phyloP scores from a whole-genome alignment of 2,888 invertebrate genomes.

The Balanococcus diminutus region DNA sequence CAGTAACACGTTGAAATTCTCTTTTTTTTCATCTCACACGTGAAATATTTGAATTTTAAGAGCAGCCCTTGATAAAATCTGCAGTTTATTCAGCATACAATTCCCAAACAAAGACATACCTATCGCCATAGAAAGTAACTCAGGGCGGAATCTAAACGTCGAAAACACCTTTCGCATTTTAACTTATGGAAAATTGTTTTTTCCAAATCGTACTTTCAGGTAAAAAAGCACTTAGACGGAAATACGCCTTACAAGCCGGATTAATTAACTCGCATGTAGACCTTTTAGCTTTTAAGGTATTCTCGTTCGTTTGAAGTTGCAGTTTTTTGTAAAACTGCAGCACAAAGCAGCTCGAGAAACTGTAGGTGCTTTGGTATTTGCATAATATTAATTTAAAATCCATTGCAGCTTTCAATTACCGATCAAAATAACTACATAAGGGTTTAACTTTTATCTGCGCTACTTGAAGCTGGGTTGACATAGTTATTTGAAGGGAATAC shows the following conservation, averaged over 20 bases:
- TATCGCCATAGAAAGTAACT: background rate
- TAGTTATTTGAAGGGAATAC: background rate
- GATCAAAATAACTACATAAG: background rate
- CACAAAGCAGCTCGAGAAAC: background rate
- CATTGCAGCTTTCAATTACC: conserved; percentile 1
- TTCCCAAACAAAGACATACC: background rate
- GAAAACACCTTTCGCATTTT: background rate
- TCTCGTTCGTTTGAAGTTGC: background rate
- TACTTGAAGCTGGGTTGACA: too few species aligned
- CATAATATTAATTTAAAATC: conserved; percentile 29
- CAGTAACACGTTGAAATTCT: too few species aligned
- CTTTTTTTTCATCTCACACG: too few species aligned
- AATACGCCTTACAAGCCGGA: background rate
- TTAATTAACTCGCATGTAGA: background rate
- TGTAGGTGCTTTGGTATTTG: background rate
- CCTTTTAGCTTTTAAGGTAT: conserved; percentile 18
- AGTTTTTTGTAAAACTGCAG: background rate
- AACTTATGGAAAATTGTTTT: background rate
- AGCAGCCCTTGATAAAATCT: too few species aligned
- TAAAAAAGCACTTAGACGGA: background rate
- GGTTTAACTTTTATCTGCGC: background rate
- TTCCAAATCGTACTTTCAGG: background rate
- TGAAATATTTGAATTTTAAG: too few species aligned
- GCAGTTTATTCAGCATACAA: too few species aligned
- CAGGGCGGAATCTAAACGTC: background rate